phyloP scores from a whole-genome alignment of 2,888 invertebrate species.

The Melanchra persicariae region DNA sequence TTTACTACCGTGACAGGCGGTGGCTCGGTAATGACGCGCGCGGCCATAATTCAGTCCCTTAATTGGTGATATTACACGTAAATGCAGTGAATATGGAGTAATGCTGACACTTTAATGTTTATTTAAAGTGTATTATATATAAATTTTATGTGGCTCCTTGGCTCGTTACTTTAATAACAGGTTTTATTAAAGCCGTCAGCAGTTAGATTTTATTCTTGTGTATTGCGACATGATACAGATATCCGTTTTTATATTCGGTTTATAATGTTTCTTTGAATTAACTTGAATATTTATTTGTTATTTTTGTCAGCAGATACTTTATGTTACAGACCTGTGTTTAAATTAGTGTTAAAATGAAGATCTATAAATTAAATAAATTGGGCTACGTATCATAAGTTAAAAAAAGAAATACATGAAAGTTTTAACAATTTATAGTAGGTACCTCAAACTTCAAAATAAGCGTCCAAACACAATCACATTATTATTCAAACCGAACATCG shows the following conservation, averaged over 20 bases:
- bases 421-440: background rate
- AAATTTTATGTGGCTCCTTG: constrained; percentile 66
- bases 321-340: background rate
- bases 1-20: constrained; percentile 62
- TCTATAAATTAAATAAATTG: background rate
- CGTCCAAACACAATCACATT: constrained; percentile 32
- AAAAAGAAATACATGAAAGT: no score
- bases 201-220: constrained; percentile 59
- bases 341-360: background rate
- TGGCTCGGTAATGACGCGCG: constrained; percentile 54
- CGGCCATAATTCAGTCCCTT: constrained; percentile 63
- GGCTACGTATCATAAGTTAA: no score
- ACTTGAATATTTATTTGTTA: constrained; percentile 13
- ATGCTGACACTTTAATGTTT: constrained; percentile 74
- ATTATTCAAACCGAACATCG: constrained; percentile 60
- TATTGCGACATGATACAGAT: constrained; percentile 53
- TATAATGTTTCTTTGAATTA: constrained; percentile 46
- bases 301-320: constrained; percentile 22
- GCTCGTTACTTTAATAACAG: constrained; percentile 60
- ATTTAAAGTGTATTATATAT: constrained; percentile 71
- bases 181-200: constrained; percentile 54
- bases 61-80: constrained; percentile 69
- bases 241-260: constrained; percentile 45
- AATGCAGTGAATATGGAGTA: constrained; percentile 69
- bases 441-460: constrained; percentile 26